These are phyloP conservation scores for Antheraea mylitta DNA, from an alignment of 1,140 invertebrate genomes.

Conservation along the genomic window DNA sequence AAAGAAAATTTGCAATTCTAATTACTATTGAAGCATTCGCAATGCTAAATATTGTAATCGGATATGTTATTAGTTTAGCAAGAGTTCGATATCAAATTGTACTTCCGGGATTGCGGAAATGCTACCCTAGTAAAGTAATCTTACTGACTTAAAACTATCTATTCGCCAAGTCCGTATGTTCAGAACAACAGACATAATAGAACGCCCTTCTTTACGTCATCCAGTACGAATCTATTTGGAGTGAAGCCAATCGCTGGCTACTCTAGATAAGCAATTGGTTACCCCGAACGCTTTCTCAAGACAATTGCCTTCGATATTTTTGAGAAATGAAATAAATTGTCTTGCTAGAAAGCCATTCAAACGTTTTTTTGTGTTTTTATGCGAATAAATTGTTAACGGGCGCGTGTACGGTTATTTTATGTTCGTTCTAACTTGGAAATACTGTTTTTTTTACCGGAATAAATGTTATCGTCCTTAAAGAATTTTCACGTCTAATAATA, in stretches of 20 bases:
- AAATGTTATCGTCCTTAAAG: no score
- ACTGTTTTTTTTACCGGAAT: no score
- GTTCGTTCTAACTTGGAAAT: no score
- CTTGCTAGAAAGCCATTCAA: conserved; percentile 4
- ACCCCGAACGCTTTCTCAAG: conserved; percentile 31
- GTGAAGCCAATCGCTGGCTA: conserved; percentile 35
- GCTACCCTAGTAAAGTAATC: no score
- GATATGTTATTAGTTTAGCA: no score
- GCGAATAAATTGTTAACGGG: background rate
- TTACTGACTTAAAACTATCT: background rate
- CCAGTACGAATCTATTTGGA: conserved; percentile 39
- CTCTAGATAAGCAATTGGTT: conserved; percentile 41
- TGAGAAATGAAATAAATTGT: conserved; percentile 32
- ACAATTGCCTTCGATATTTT: conserved; percentile 42
- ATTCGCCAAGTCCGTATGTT: conserved; percentile 1
- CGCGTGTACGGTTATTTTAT: no score
- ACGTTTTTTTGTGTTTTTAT: conserved; percentile 4
- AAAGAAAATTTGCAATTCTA: no score
- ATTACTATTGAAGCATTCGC: no score
- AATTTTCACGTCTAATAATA: no score
- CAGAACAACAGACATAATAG: conserved; percentile 17
- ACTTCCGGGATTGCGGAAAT: no score
- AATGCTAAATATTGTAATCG: no score
- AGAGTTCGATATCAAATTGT: no score
- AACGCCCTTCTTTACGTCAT: conserved; percentile 13